These are phyloP conservation scores for Heliothis virescens DNA, from an alignment of 1,140 invertebrate species.

Conservation along the genomic window DNA sequence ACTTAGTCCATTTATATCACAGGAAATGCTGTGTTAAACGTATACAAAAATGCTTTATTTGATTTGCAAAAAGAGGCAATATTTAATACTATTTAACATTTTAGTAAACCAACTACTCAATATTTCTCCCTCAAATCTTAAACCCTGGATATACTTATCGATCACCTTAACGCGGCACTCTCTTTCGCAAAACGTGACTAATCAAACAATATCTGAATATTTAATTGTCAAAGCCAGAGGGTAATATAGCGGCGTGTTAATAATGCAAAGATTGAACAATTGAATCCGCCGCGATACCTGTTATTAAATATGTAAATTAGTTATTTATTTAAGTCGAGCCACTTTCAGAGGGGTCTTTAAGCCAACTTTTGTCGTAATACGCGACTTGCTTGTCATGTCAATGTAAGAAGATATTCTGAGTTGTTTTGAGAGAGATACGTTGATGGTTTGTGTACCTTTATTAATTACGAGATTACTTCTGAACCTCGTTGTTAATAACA, in stretches of 20 bases:
- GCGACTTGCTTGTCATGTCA: conserved; percentile 39
- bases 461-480: too few relatives aligned
- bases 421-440: background rate
- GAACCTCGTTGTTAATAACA: too few relatives aligned
- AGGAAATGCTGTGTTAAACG: too few relatives aligned
- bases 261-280: conserved; percentile 66
- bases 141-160: background rate
- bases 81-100: too few relatives aligned
- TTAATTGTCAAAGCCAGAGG: conserved; percentile 56
- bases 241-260: conserved; percentile 59
- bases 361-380: conserved; percentile 32
- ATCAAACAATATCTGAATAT: conserved; percentile 60
- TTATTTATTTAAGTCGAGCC: conserved; percentile 66
- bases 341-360: conserved; percentile 50
- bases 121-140: too few relatives aligned
- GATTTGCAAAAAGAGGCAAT: too few relatives aligned
- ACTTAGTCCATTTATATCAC: too few relatives aligned
- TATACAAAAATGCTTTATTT: too few relatives aligned
- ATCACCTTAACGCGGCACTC: background rate
- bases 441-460: background rate
- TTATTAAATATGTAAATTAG: conserved; percentile 73
- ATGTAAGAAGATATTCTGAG: background rate
- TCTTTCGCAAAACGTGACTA: conserved; percentile 17
- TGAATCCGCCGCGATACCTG: conserved; percentile 65
- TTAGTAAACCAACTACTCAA: too few relatives aligned